Base-by-base conservation (phyloP, 2,797 vertebrate species). In the Enteromius unitaeniatus region DNA sequence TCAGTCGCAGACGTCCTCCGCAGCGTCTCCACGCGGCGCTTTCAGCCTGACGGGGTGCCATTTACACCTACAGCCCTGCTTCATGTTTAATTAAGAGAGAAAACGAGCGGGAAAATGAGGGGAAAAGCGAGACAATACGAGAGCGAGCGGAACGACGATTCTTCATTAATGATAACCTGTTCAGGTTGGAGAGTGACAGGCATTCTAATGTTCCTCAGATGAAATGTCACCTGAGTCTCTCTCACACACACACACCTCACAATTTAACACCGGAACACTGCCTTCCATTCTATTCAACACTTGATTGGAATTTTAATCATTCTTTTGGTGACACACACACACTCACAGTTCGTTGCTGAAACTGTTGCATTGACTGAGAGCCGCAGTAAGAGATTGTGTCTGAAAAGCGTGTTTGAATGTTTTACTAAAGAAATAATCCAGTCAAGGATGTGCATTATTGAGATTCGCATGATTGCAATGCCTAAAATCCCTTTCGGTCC, bases 171-270 rank as follows among this genome's bases (percentile, higher is more conserved):
- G 70, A 75, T 75, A 82, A 74, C 80, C 45, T 75, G 70, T 49
- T 51, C 68, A n/a, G 55, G 40, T 72, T 55, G 51, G 23, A 70
- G 87, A 86, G 83, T 82, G 87, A 90, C 89, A 86, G 86, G 88
- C 83, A 89, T 88, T 90, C 88, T 88, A 92, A 92, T 91, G 67
- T 84, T 67, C 83, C 72, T 60, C 80, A 69, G 84, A 87, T 84
- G 55, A 70, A 75, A 47, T 74, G 55, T 68, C 40, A 60, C 31
- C 40, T 51, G 84, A 47, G 13, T 70, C 42, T 78, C 42, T 0
- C 60, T 7, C 26, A 13, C 23, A 3, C 21, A n/a, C 73, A 84
- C 75, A 77, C 40, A 47, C 75, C 69, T 84, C 84, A 82, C 49
- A 37, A 69, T 58, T 58, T 70, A 40, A 81, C 67, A 80, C 34